Evolutionary conservation across 2,888 invertebrate genomes (phyloP).

Genomic region (Xestobium rufovillosum): DNA sequence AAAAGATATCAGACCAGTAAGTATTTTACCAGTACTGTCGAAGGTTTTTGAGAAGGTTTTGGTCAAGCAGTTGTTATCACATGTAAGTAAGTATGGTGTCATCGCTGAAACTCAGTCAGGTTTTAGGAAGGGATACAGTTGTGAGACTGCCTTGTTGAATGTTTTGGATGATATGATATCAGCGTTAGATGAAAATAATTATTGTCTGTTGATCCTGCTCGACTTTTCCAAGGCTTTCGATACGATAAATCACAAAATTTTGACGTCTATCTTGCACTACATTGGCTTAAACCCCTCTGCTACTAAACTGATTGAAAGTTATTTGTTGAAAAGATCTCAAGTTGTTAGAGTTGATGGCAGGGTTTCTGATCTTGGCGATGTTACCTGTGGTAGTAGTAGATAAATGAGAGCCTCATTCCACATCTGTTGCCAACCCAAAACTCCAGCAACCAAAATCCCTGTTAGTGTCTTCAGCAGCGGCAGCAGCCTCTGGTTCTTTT

Average conservation of each 20-base stretch:
- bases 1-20: neutral
- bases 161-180: slow-evolving; percentile 1
- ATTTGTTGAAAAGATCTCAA: neutral
- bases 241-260: neutral
- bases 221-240: slow-evolving; percentile 4
- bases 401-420: no score
- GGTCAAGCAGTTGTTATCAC: neutral
- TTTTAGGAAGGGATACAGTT: slow-evolving; percentile 2
- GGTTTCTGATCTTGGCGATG: no score
- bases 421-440: no score
- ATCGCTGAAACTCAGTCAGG: slow-evolving; percentile 2
- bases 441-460: no score
- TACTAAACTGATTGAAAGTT: slow-evolving; percentile 1
- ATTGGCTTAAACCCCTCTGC: neutral
- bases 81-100: neutral
- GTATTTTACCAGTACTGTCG: slow-evolving; percentile 1
- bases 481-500: no score
- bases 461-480: no score
- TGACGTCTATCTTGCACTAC: neutral
- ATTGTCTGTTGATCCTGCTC: neutral
- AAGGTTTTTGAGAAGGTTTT: slow-evolving; percentile 1
- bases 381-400: no score
- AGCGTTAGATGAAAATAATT: neutral
- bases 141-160: neutral
- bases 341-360: neutral